Base-by-base conservation (phyloP, 2,797 vertebrate species). In the Miichthys miiuy region DNA sequence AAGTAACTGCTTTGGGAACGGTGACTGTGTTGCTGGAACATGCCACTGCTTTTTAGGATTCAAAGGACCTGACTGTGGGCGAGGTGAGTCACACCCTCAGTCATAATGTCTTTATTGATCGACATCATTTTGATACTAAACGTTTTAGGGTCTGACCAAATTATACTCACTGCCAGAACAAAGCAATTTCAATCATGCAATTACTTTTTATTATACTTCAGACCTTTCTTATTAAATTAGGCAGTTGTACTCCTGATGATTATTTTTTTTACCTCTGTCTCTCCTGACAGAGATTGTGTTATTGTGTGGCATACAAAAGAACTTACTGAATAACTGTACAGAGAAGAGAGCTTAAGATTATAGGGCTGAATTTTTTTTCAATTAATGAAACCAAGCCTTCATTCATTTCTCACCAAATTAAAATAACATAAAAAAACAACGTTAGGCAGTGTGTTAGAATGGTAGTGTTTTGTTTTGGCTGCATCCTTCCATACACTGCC, bases 1-100 rank as follows among this genome's bases (percentile, higher is more conserved):
- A 87, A 99, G 97, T 92, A 99, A 98, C 91, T 99, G 98, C 93
- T 99, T 97, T 3, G 98, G 98, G 75, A 99, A 99, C 0, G 98
- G 98, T 1, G 98, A 99, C 92, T 99, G 98, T 9, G 89, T 98
- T 54, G 94, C 97, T 6, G 98, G 98, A 88, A 97, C 96, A 46
- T 99, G 98, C 89, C 97, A 96, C 94, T 99, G 98, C 93, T 99
- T 99, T 88, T 94, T 98, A 61, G 98, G 98, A 62, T 99, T 97
- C 88, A 96, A 97, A 90, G 98, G 98, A 64, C 97, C 97, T 0
- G 98, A 99, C 92, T 99, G 98, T 48, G 96, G 97, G 79, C 95
- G 98, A 96, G 97, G 98, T 99, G 91, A 96, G 95, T 90, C 76
- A 77, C n/a, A 64, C 55, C 34, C 46, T 73, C 55, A 51, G 44